Conservation (phyloP, 2,888 invertebrate species). For the Agonopterix alstromeriana region DNA sequence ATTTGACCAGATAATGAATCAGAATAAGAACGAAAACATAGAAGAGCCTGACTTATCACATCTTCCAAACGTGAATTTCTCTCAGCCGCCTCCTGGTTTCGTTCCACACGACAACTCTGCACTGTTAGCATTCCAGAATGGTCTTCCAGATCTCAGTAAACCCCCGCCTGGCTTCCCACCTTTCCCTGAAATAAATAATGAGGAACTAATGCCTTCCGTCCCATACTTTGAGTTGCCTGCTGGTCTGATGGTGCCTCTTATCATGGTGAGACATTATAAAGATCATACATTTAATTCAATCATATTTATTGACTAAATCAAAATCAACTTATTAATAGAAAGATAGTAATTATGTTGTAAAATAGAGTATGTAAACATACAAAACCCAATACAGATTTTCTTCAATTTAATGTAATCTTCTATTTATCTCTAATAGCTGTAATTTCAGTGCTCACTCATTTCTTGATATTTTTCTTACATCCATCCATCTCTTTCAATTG, state of each 20-base stretch:
- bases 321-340: neutral
- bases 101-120: constrained; percentile 30
- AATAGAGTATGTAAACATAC: no score
- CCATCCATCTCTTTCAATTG: no score
- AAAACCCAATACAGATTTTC: no score
- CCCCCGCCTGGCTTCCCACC: constrained; percentile 89
- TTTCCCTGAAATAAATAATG: constrained; percentile 68
- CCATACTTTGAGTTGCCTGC: constrained; percentile 98
- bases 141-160: constrained; percentile 89
- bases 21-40: constrained; percentile 33
- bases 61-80: constrained; percentile 65
- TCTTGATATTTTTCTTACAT: no score
- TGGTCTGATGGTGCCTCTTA: constrained; percentile 97
- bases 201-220: constrained; percentile 91
- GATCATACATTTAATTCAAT: neutral
- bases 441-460: no score
- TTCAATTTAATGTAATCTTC: no score
- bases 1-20: constrained; percentile 53
- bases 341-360: neutral
- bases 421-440: no score
- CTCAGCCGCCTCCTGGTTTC: constrained; percentile 68
- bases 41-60: constrained; percentile 51
- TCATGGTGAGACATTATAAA: constrained; percentile 80
- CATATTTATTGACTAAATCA: neutral
- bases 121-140: constrained; percentile 69